These are phyloP conservation scores for Stegastes partitus DNA, from an alignment of 2,113 vertebrate species.

Conservation along the genomic window DNA sequence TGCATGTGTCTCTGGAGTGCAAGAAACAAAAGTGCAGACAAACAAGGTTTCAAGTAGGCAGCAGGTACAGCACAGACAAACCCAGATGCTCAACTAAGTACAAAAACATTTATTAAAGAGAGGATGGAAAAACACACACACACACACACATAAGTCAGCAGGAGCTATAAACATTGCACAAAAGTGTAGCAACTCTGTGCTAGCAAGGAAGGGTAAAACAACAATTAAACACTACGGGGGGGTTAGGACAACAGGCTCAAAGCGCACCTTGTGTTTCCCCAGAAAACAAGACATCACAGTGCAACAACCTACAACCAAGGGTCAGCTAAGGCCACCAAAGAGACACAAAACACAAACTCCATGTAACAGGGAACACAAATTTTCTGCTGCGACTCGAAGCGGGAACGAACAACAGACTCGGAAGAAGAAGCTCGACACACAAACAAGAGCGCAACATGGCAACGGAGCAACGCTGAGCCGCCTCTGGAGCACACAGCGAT, in stretches of 20 bases:
- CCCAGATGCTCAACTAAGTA: not conserved
- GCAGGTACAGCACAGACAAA: not conserved
- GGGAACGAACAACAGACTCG: slow-evolving; percentile 37
- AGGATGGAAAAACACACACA: slow-evolving; percentile 6
- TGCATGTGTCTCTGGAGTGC: not conserved
- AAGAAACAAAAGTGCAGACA: not conserved
- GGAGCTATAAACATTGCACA: slow-evolving; percentile 11
- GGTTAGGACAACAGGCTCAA: slow-evolving; percentile 2
- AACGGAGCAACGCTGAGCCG: not conserved
- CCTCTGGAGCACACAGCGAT: slow-evolving; percentile 6
- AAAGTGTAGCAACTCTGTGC: not conserved
- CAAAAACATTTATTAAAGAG: not conserved
- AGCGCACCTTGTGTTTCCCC: not conserved
- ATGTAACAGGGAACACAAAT: not conserved
- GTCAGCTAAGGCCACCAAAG: slow-evolving; percentile 16
- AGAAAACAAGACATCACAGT: slow-evolving; percentile 6
- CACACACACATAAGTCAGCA: slow-evolving; percentile 30
- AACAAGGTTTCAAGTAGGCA: not conserved
- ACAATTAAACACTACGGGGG: slow-evolving; percentile 1
- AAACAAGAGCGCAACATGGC: slow-evolving; percentile 29
- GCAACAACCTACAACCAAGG: slow-evolving; percentile 8
- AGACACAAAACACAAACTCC: not conserved
- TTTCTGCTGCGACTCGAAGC: slow-evolving; percentile 9
- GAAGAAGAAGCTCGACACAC: slow-evolving; percentile 1
- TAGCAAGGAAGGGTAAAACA: slow-evolving; percentile 2